phyloP scores from a whole-genome alignment of 2,113 vertebrate genomes.

The Tupaia chinensis region DNA sequence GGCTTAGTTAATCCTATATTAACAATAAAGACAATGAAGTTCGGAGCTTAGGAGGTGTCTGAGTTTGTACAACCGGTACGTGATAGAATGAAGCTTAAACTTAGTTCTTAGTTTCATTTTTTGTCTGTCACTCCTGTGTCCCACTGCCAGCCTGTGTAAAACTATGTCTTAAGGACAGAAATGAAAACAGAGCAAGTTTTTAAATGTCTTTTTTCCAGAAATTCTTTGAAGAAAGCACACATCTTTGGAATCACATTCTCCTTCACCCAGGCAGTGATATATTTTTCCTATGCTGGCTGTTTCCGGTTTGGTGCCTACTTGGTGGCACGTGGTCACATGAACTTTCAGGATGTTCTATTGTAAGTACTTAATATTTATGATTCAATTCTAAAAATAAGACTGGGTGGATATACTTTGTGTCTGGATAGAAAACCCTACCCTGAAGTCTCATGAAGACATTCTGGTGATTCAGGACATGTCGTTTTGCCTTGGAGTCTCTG shows the following conservation, averaged over 20 bases:
- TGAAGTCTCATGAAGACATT: not conserved
- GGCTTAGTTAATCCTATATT: not conserved
- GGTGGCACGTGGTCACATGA: slow-evolving; percentile 85
- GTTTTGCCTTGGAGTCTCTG: not conserved
- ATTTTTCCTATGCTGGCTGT: slow-evolving; percentile 95
- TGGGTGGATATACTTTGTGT: not conserved
- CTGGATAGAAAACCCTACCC: not conserved
- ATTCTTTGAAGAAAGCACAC: slow-evolving; percentile 94
- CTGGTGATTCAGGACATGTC: not conserved
- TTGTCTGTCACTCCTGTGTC: not conserved
- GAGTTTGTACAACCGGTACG: not conserved
- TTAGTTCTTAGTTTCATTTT: not conserved
- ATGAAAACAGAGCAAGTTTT: not conserved
- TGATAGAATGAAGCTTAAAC: not conserved
- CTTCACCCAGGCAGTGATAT: slow-evolving; percentile 96
- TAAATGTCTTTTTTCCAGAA: slow-evolving; percentile 87
- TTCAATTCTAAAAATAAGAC: not conserved
- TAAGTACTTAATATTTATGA: slow-evolving; percentile 87
- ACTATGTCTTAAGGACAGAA: not conserved
- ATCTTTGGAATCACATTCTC: slow-evolving; percentile 93
- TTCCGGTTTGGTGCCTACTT: slow-evolving; percentile 97
- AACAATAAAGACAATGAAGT: not conserved
- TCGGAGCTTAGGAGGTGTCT: not conserved
- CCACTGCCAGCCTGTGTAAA: not conserved
- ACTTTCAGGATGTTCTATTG: slow-evolving; percentile 90